phyloP scores from a whole-genome alignment of 2,888 invertebrate genomes.

The Mythimna loreyi region DNA sequence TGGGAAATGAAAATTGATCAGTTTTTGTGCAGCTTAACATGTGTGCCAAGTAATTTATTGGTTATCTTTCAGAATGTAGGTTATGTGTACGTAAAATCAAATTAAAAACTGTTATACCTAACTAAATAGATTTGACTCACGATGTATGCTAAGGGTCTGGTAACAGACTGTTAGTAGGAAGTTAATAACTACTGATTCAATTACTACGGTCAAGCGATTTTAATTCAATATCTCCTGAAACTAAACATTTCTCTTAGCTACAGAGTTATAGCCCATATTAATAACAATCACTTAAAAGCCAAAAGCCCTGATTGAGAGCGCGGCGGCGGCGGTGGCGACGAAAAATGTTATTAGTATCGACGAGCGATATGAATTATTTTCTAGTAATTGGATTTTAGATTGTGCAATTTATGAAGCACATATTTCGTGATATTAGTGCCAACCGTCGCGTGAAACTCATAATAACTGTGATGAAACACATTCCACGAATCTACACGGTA shows the following conservation, averaged over 20 bases:
- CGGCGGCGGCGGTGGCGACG: slow-evolving; percentile 12
- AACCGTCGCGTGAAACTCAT: slow-evolving; percentile 20
- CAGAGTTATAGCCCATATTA: slow-evolving; percentile 40
- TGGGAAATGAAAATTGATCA: slow-evolving; percentile 40
- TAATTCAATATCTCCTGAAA: slow-evolving; percentile 6
- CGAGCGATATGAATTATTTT: slow-evolving; percentile 45
- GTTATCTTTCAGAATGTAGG: background rate
- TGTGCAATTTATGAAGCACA: slow-evolving; percentile 49
- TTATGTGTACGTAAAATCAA: too few species aligned
- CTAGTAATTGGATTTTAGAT: slow-evolving; percentile 58
- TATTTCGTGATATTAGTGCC: slow-evolving; percentile 41
- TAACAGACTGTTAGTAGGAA: background rate
- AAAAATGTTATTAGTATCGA: slow-evolving; percentile 48
- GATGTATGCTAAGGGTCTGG: background rate
- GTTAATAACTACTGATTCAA: background rate
- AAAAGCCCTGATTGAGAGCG: slow-evolving; percentile 28
- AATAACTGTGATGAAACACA: slow-evolving; percentile 31
- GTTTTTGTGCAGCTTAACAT: background rate
- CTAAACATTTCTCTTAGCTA: background rate
- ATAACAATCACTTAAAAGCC: slow-evolving; percentile 52
- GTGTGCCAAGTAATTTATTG: slow-evolving; percentile 8
- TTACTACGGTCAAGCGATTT: background rate
- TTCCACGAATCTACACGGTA: slow-evolving; percentile 14
- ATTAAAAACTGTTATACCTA: background rate
- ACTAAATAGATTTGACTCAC: background rate